phyloP scores from a whole-genome alignment of 2,113 vertebrate species.

The Indicator indicator region DNA sequence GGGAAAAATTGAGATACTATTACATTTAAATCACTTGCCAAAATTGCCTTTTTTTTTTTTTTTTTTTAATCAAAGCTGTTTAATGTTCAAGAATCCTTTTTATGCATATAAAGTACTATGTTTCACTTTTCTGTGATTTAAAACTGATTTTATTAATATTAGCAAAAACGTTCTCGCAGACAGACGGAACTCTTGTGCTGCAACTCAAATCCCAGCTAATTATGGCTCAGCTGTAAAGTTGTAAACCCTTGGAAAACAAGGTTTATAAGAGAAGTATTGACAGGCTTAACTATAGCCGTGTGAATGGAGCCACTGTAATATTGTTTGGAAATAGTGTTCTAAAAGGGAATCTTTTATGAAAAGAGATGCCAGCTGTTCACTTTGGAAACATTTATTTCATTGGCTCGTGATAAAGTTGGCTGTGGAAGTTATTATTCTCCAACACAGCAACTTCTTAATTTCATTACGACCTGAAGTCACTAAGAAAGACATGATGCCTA shows the following conservation, averaged over 20 bases:
- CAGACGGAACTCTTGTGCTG: conserved; percentile 36
- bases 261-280: conserved; percentile 67
- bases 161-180: conserved; percentile 16
- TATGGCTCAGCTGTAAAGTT: conserved; percentile 59
- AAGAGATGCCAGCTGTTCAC: conserved; percentile 67
- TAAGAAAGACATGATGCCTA: neutral
- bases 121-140: conserved; percentile 22
- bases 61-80: conserved; percentile 45
- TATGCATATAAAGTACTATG: neutral
- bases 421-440: conserved; percentile 54
- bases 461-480: conserved; percentile 54
- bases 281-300: conserved; percentile 49
- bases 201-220: conserved; percentile 52
- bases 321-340: conserved; percentile 66
- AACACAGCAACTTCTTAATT: conserved; percentile 56
- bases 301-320: conserved; percentile 70
- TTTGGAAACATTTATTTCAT: conserved; percentile 71
- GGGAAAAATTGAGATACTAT: neutral
- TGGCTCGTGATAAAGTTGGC: conserved; percentile 46
- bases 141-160: conserved; percentile 56
- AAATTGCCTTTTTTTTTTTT: neutral
- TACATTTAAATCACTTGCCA: conserved; percentile 32
- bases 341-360: conserved; percentile 68
- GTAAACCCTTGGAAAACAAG: conserved; percentile 56
- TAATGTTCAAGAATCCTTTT: conserved; percentile 26